Evolutionary conservation across 1,140 invertebrate genomes (phyloP).

Genomic region (Drosophila paulistorum): DNA sequence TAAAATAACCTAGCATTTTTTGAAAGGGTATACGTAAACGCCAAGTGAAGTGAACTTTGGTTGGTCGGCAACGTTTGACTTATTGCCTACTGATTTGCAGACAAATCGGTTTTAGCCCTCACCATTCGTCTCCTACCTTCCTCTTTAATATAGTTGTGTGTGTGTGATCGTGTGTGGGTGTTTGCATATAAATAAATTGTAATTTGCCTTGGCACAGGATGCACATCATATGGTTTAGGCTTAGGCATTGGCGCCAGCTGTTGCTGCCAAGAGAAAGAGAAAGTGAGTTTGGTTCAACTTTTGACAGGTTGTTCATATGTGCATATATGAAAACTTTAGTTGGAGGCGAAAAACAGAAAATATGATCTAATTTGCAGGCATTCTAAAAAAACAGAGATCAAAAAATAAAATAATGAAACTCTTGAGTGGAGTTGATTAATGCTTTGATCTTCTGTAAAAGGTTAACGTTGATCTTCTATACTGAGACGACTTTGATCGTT

Average conservation of each 20-base stretch:
- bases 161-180: slow-evolving; percentile 49
- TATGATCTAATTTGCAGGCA: not conserved
- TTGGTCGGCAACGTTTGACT: slow-evolving; percentile 69
- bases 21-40: not conserved
- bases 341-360: not conserved
- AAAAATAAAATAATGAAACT: no score
- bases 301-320: slow-evolving; percentile 70
- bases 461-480: no score
- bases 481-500: no score
- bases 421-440: no score
- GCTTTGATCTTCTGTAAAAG: no score
- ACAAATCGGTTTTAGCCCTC: slow-evolving; percentile 60
- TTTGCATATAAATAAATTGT: slow-evolving; percentile 78
- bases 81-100: slow-evolving; percentile 78
- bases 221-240: slow-evolving; percentile 33
- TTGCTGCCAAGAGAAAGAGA: slow-evolving; percentile 52
- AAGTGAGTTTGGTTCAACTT: slow-evolving; percentile 73
- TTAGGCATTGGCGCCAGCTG: slow-evolving; percentile 63
- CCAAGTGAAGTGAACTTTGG: slow-evolving; percentile 19
- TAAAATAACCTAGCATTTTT: not conserved
- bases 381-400: no score
- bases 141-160: not conserved
- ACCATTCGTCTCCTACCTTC: not conserved
- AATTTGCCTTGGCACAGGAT: slow-evolving; percentile 73
- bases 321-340: slow-evolving; percentile 49